Evolutionary conservation across 2,888 invertebrate species (phyloP).

Genomic region (Drosophila pseudotalamancana): DNA sequence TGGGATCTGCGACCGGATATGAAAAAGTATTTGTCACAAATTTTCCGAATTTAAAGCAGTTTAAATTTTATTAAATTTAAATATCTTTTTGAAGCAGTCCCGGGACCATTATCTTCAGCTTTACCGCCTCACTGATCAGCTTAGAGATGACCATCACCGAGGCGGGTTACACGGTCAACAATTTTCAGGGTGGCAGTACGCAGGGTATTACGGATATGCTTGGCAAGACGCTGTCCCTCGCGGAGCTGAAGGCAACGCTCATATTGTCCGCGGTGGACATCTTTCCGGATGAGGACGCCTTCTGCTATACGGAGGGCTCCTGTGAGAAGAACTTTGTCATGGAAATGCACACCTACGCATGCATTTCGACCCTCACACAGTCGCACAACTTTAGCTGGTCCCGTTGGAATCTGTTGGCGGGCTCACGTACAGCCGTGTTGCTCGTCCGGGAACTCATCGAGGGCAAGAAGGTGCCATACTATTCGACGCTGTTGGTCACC

Average conservation of each 20-base stretch:
- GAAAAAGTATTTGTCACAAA: conserved; percentile 67
- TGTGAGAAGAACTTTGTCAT: conserved; percentile 89
- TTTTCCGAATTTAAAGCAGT: background rate
- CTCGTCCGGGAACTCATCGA: conserved; percentile 83
- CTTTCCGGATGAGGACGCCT: conserved; percentile 92
- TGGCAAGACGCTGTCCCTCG: conserved; percentile 77
- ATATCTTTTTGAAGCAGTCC: conserved; percentile 52
- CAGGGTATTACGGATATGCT: conserved; percentile 81
- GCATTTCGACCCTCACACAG: conserved; percentile 90
- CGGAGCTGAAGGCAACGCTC: conserved; percentile 80
- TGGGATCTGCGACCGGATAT: conserved; percentile 92
- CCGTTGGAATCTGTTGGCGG: conserved; percentile 88
- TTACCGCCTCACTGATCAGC: conserved; percentile 86
- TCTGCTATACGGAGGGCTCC: conserved; percentile 88
- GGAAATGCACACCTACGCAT: conserved; percentile 91
- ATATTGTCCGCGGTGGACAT: conserved; percentile 91
- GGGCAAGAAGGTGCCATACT: conserved; percentile 83
- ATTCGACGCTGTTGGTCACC: conserved; percentile 86
- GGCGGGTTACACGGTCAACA: conserved; percentile 82
- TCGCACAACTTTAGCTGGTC: conserved; percentile 93
- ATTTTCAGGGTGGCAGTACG: conserved; percentile 83
- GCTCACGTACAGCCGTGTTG: conserved; percentile 83
- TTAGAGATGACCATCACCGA: conserved; percentile 86
- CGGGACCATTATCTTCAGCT: conserved; percentile 84
- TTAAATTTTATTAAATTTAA: background rate